Base-by-base conservation (phyloP, 2,113 vertebrate genomes). In the Cricetomys ansorgei region DNA sequence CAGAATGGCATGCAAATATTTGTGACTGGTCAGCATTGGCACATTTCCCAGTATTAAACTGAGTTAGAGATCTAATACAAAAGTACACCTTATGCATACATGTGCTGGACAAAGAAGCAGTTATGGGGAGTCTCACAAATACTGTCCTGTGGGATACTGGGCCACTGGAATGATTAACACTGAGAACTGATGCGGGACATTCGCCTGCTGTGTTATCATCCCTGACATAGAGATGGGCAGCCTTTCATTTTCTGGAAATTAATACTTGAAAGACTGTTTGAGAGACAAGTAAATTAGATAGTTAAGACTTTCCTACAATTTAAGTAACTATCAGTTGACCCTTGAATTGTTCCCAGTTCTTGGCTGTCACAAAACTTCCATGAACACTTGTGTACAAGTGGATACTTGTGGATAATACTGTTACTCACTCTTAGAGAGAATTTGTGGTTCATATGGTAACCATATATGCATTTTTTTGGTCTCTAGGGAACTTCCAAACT, bases 191-290 rank as follows among this genome's bases (percentile, higher is more conserved):
- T 85, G 21, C 94, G 50, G 16, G 43, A 21, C 80, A 15, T 91
- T 79, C 93, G 95, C 45, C 6, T 88, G 34, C n/a, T 67, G n/a
- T 75, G 2, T 86, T 70, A 29, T 77, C 48, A 75, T 89, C 64
- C 10, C 45, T 3, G 15, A 85, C 19, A 29, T 70, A 19, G 50
- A 77, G 23, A 65, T 31, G 27, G 17, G 59, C 81, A 70, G 34
- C 45, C 16, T 76, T 94, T 89, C 34, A 25, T 62, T 93, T 97
- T 91, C 80, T 43, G 70, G 45, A 90, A 72, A 59, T 65, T 64
- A 87, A 77, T 57, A 37, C 27, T 53, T 88, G 48, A 45, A 93
- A 81, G 72, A 77, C n/a, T n/a, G 86, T 85, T 55, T 92, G 67
- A n/a, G 31, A 80, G 43, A 89, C 17, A 75, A 85, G n/a, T n/a